Percentiles rank a stretch among this genome's conserved stretches.
These are phyloP conservation scores for Masnerella sp. DNA, from an alignment of 2,888 invertebrate species.

Conservation along the genomic window DNA sequence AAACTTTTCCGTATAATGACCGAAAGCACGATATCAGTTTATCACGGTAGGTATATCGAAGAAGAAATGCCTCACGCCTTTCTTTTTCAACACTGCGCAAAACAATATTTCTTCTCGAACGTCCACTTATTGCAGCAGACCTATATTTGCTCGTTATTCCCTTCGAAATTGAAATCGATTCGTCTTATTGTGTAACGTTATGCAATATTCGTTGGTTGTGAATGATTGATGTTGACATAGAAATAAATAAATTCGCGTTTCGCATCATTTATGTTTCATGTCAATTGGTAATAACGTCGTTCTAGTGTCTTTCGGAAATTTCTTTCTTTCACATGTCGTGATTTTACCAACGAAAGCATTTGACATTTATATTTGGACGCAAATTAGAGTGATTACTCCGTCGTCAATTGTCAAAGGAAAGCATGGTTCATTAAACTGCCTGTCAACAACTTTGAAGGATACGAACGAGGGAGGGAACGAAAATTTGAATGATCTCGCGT, in stretches of 20 bases:
- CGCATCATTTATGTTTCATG: constrained; percentile 37
- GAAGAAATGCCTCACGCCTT: constrained; percentile 61
- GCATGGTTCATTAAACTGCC: constrained; percentile 57
- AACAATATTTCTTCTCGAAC: constrained; percentile 59
- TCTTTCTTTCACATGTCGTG: constrained; percentile 22
- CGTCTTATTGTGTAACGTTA: constrained; percentile 58
- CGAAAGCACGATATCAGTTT: constrained; percentile 62
- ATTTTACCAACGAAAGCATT: constrained; percentile 21
- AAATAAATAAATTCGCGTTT: constrained; percentile 33
- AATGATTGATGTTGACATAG: constrained; percentile 48
- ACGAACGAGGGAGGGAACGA: constrained; percentile 44
- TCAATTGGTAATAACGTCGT: constrained; percentile 26
- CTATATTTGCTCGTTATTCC: constrained; percentile 62
- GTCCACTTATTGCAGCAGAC: constrained; percentile 57
- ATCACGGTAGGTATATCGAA: constrained; percentile 61
- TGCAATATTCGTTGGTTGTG: constrained; percentile 34
- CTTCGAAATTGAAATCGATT: constrained; percentile 59
- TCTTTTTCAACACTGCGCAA: constrained; percentile 39
- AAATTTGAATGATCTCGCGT: constrained; percentile 68
- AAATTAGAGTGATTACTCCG: constrained; percentile 55
- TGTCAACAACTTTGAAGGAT: constrained; percentile 59
- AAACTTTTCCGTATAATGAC: constrained; percentile 55
- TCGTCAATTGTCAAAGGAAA: constrained; percentile 58
- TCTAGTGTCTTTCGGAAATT: constrained; percentile 18
- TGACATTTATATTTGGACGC: constrained; percentile 50